Conservation (phyloP, 2,888 invertebrate genomes). For the Drosophila anceps region DNA sequence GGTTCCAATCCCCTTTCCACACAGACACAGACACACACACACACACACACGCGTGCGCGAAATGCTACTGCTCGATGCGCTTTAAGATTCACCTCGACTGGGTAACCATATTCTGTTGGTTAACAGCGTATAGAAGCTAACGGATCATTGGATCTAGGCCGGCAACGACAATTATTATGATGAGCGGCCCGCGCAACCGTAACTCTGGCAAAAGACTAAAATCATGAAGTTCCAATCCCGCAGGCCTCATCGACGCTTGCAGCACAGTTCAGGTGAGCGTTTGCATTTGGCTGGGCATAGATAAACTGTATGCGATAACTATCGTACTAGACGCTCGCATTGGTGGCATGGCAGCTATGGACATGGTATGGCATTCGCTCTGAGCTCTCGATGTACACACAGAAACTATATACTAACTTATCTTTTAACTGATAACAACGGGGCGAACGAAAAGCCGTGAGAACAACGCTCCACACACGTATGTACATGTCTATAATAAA, state of each 20-base stretch:
- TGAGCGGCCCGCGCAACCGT: constrained; percentile 46
- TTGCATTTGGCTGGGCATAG: constrained; percentile 35
- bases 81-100: constrained; percentile 18
- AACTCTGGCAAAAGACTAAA: constrained; percentile 59
- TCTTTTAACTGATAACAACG: constrained; percentile 43
- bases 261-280: constrained; percentile 17
- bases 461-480: constrained; percentile 15
- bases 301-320: constrained; percentile 38
- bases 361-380: constrained; percentile 4
- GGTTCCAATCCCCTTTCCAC: constrained; percentile 41
- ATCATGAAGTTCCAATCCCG: constrained; percentile 16
- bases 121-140: neutral
- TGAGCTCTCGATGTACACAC: constrained; percentile 20
- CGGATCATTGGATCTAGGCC: neutral
- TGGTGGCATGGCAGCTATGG: constrained; percentile 19
- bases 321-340: constrained; percentile 40
- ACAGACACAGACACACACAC: constrained; percentile 5
- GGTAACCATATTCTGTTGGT: constrained; percentile 12
- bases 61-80: constrained; percentile 1
- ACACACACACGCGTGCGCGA: constrained; percentile 13
- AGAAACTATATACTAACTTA: constrained; percentile 46
- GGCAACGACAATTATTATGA: neutral
- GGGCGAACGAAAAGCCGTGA: constrained; percentile 16
- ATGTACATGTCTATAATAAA: constrained; percentile 10
- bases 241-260: constrained; percentile 39